Evolutionary conservation across 2,113 vertebrate genomes (phyloP).

Genomic region (Macrotis lagotis): DNA sequence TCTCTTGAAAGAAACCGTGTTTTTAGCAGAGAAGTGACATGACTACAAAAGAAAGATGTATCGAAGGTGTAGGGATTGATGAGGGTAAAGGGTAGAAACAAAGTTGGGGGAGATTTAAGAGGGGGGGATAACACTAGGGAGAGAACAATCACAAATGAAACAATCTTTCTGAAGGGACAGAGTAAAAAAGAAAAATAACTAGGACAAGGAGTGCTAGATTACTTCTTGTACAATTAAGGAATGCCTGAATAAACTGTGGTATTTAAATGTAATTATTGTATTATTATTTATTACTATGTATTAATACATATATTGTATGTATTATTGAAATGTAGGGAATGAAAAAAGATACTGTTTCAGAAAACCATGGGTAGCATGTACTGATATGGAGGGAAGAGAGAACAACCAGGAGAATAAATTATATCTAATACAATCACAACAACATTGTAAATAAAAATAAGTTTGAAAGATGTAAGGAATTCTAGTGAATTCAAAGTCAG

Average conservation of each 20-base stretch:
- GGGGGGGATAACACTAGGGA: not conserved
- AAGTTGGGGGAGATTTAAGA: not conserved
- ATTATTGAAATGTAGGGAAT: not conserved
- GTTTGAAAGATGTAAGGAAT: not conserved
- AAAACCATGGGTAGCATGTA: not conserved
- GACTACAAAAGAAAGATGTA: not conserved
- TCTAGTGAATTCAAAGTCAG: not conserved
- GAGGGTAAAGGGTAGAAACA: not conserved
- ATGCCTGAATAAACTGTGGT: not conserved
- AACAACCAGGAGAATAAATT: not conserved
- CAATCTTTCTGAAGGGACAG: not conserved
- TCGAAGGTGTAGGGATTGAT: not conserved
- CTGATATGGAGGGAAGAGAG: not conserved
- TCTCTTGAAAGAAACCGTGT: not conserved
- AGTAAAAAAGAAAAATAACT: not conserved
- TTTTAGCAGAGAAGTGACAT: not conserved
- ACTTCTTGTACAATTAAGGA: not conserved
- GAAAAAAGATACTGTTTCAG: not conserved
- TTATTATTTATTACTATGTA: not conserved
- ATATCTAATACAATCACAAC: not conserved
- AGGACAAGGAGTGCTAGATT: not conserved
- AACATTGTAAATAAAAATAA: not conserved
- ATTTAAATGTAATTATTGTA: not conserved
- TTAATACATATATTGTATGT: not conserved
- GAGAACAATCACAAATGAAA: not conserved